phyloP scores from a whole-genome alignment of 2,888 invertebrate genomes.

The Folsomia candida region DNA sequence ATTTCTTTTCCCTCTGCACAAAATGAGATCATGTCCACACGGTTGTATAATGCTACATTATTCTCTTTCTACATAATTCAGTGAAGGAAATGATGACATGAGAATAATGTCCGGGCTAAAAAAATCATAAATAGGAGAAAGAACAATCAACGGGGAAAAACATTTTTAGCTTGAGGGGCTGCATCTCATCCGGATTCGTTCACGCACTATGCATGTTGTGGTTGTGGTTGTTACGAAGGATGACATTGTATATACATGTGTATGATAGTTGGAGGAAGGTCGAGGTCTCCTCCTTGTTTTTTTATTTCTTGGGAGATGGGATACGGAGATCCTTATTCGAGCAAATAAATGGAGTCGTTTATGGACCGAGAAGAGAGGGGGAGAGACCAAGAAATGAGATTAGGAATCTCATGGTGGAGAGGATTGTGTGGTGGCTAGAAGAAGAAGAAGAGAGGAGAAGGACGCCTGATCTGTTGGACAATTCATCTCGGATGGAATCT shows the following conservation, averaged over 20 bases:
- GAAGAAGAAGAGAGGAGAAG: background rate
- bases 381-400: constrained; percentile 12
- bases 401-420: background rate
- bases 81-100: background rate
- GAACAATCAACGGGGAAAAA: background rate
- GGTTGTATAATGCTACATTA: background rate
- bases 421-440: background rate
- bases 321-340: background rate
- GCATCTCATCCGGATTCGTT: no score
- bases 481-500: background rate
- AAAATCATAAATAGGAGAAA: background rate
- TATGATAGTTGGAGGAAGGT: no score
- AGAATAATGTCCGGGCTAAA: background rate
- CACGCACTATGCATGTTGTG: no score
- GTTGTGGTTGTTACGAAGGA: no score
- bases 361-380: constrained; percentile 23
- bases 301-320: background rate
- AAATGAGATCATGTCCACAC: no score
- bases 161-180: background rate
- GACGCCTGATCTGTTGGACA: background rate
- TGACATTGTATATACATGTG: no score
- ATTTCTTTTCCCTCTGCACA: no score
- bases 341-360: constrained; percentile 24
- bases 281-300: background rate
- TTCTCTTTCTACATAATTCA: background rate